These are phyloP conservation scores for Dipus sagitta DNA, from an alignment of 2,797 vertebrate genomes.

Conservation along the genomic window DNA sequence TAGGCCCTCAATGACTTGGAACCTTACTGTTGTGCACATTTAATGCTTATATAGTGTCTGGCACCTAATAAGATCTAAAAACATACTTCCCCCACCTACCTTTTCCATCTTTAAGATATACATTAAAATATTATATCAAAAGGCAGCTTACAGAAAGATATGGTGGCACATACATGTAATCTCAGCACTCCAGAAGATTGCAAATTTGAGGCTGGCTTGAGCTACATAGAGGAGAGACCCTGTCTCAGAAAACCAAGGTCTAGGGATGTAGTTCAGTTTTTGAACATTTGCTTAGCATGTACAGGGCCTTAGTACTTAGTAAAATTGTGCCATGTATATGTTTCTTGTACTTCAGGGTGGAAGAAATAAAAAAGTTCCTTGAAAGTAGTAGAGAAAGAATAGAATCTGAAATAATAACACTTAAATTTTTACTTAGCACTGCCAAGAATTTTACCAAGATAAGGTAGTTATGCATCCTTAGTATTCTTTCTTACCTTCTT, in stretches of 20 bases:
- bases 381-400: background rate
- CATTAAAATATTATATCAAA: background rate
- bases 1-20: background rate
- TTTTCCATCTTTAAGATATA: background rate
- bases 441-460: background rate
- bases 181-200: background rate
- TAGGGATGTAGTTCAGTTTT: background rate
- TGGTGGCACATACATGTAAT: background rate
- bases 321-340: background rate
- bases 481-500: background rate
- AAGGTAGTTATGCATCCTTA: background rate
- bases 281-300: too few species aligned
- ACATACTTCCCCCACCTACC: background rate
- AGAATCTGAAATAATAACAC: background rate
- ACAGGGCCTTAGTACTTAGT: background rate
- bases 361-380: background rate
- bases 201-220: background rate
- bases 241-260: background rate
- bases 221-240: background rate
- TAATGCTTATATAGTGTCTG: background rate
- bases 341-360: background rate
- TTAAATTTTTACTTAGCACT: conserved; percentile 4
- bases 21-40: background rate
- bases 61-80: background rate
- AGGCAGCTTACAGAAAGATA: background rate